Evolutionary conservation across 2,888 invertebrate species (phyloP), one percentile per base, ranked within the genome.

Genomic region (Pseudeuparius sepicola): DNA sequence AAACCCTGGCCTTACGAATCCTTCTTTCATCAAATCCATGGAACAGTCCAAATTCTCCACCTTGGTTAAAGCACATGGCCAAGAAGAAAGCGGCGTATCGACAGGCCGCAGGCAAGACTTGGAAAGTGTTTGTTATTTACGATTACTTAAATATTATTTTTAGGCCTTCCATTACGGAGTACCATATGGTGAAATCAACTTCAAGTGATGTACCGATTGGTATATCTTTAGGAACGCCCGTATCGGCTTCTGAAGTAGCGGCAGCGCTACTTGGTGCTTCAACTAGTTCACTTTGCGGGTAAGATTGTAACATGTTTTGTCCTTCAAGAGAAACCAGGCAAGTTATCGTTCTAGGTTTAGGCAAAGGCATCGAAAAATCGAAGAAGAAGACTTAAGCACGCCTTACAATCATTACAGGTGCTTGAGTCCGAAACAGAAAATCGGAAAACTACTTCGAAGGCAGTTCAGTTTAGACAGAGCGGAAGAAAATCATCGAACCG

Each of bases 371-470:
- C 49, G 59, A 24, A 53, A 56, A 25, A 67, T 70, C 13, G 67
- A 70, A 31, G 68, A 70, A 46, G 68, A 68, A 48, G 82, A 81
- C 51, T 65, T 79, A 28, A 79, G 80, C 55, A 75, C 76, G 0
- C 78, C 81, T 2, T 84, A 82, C 57, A 76, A 78, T 53, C 78
- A 81, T 46, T 83, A 82, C 60, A 73, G 78, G 56, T 80, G 76
- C 54, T 64, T 77, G 13, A 75, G 76, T 50, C 76, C 76, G 4
- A 76, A 75, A 37, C 54, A 61, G 32, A 44, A 56, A 28, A 46
- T 55, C 2, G 59, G 60, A 3, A 61, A 62, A 39, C 45, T 76
- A 42, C 60, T 78, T 25, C 66, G 73, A 34, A 65, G 79, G 25
- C 79, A 80, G 57, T 80, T 77, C 51, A 79, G 79, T 53, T 60